phyloP scores from a whole-genome alignment of 2,113 vertebrate genomes.

The Siniperca knerii region DNA sequence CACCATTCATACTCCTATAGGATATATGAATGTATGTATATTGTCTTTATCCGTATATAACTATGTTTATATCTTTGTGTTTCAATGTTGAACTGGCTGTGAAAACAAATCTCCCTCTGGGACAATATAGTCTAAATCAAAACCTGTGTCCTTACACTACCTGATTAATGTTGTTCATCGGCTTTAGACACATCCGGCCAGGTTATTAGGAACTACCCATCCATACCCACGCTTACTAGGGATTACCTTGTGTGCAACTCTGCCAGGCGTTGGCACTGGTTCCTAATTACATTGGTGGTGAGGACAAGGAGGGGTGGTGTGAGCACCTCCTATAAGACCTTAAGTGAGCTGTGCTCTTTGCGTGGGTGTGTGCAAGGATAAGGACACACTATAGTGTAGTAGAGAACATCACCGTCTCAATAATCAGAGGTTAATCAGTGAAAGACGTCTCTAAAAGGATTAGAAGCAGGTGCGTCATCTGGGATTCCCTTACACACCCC shows the following conservation, averaged over 20 bases:
- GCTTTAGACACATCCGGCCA: neutral
- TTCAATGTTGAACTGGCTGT: too few relatives aligned
- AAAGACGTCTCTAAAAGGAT: slow-evolving; percentile 54
- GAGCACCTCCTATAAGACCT: slow-evolving; percentile 20
- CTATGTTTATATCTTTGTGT: too few relatives aligned
- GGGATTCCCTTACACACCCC: slow-evolving; percentile 50
- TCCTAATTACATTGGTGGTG: slow-evolving; percentile 41
- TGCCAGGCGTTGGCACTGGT: slow-evolving; percentile 14
- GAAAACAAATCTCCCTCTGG: too few relatives aligned
- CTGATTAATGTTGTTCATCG: neutral
- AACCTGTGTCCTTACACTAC: neutral
- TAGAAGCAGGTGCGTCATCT: slow-evolving; percentile 36
- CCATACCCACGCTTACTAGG: neutral
- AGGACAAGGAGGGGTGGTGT: neutral
- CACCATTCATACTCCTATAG: neutral
- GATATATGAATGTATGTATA: too few relatives aligned
- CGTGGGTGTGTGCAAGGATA: slow-evolving; percentile 9
- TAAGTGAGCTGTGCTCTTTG: slow-evolving; percentile 23
- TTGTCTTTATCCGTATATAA: too few relatives aligned
- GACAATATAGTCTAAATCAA: too few relatives aligned
- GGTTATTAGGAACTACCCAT: slow-evolving; percentile 15
- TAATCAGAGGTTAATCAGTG: slow-evolving; percentile 43
- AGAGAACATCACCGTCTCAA: neutral
- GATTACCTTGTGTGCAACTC: slow-evolving; percentile 29
- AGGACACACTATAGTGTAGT: neutral